Evolutionary conservation across 1,140 invertebrate genomes (phyloP).

Genomic region (Frieseomelitta varia): DNA sequence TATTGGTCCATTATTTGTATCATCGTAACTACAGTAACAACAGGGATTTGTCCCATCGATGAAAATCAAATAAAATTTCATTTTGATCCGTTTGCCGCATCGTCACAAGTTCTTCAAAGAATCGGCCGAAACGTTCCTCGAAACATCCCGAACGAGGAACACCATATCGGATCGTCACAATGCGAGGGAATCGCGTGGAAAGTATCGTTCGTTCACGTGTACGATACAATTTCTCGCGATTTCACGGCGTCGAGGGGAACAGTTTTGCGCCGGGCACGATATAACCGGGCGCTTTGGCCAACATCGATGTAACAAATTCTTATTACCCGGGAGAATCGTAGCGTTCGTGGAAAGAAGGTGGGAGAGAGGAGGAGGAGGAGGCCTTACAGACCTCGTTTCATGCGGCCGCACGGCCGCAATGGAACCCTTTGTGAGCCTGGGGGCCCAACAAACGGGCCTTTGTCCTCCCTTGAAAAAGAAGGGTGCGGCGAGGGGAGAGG

Average conservation of each 20-base stretch:
- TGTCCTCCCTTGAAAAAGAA: conserved; percentile 58
- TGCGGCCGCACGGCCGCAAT: conserved; percentile 60
- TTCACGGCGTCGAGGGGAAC: neutral
- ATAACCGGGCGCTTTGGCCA: neutral
- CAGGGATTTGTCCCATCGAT: too few species aligned
- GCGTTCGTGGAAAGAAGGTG: conserved; percentile 39
- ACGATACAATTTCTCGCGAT: conserved; percentile 13
- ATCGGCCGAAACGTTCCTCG: neutral
- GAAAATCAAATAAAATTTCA: neutral
- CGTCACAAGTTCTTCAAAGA: neutral
- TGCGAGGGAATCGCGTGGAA: neutral
- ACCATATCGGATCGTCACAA: neutral
- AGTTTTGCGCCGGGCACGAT: neutral
- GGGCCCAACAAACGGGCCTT: conserved; percentile 71
- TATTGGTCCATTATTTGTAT: too few species aligned
- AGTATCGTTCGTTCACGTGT: conserved; percentile 1
- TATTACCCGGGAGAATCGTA: conserved; percentile 16
- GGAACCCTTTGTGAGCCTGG: conserved; percentile 66
- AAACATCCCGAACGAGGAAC: neutral
- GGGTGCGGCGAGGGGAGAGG: conserved; percentile 23
- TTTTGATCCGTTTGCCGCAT: neutral
- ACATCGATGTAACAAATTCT: conserved; percentile 44
- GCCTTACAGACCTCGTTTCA: conserved; percentile 42
- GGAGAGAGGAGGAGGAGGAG: neutral
- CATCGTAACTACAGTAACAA: too few species aligned